These are phyloP conservation scores for Drosophila setosimentum DNA, from an alignment of 2,888 invertebrate genomes.

Conservation along the genomic window DNA sequence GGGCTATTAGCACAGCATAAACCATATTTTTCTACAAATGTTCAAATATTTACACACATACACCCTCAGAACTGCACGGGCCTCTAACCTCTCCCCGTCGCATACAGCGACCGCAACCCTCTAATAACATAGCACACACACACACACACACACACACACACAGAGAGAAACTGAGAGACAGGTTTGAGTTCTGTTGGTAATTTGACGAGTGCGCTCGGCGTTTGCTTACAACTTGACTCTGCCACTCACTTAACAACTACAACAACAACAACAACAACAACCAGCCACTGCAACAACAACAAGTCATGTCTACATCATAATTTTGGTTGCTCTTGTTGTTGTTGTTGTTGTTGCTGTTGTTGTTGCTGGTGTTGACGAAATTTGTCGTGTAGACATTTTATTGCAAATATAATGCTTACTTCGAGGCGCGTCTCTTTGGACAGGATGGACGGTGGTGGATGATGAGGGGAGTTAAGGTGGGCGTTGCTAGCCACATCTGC, in stretches of 20 bases:
- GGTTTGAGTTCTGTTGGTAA: constrained; percentile 51
- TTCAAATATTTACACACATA: constrained; percentile 80
- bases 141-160: background rate
- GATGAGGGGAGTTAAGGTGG: constrained; percentile 2
- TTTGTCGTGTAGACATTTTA: constrained; percentile 64
- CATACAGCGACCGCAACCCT: constrained; percentile 49
- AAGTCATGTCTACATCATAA: constrained; percentile 45
- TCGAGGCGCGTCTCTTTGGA: constrained; percentile 9
- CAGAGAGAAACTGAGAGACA: background rate
- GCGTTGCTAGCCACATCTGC: constrained; percentile 64
- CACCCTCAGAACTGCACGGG: background rate
- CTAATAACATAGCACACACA: constrained; percentile 28
- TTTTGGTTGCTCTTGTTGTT: constrained; percentile 39
- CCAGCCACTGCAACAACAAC: constrained; percentile 6
- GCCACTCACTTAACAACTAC: constrained; percentile 63
- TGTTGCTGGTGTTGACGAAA: constrained; percentile 54
- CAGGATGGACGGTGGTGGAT: background rate
- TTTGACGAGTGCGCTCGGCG: constrained; percentile 66
- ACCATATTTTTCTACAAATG: constrained; percentile 85
- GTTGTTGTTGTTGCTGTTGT: constrained; percentile 48
- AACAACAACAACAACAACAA: constrained; percentile 14
- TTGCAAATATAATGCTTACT: constrained; percentile 64
- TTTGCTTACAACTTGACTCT: constrained; percentile 75
- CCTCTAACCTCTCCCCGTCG: background rate
- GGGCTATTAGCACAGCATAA: constrained; percentile 78